Conservation (phyloP, 2,888 invertebrate genomes). For the Ophraella communa region DNA sequence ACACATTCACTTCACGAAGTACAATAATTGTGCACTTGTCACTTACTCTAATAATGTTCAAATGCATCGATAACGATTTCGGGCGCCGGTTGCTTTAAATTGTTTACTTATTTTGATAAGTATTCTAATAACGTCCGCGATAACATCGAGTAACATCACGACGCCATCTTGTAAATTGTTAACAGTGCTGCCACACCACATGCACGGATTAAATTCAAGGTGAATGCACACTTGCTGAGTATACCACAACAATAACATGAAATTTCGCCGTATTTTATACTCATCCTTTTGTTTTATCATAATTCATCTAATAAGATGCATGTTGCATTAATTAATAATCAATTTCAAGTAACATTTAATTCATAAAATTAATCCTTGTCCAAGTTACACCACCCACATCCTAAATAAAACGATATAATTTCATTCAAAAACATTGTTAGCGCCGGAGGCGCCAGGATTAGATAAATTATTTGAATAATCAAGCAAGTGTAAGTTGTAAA, state of each 20-base stretch:
- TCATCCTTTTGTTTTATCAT: background rate
- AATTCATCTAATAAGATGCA: background rate
- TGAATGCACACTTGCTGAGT: conserved; percentile 12
- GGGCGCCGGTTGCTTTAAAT: conserved; percentile 40
- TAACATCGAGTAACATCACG: conserved; percentile 50
- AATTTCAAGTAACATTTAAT: background rate
- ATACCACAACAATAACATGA: conserved; percentile 18
- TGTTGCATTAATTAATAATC: no score
- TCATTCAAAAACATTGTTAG: background rate
- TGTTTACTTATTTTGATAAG: conserved; percentile 47
- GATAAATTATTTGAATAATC: background rate
- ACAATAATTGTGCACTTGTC: conserved; percentile 35
- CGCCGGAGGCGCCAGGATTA: background rate
- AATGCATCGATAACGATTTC: conserved; percentile 42
- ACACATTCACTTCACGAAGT: conserved; percentile 43
- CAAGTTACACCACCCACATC: background rate
- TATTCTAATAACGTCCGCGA: conserved; percentile 47
- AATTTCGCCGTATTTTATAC: background rate
- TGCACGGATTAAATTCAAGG: conserved; percentile 11
- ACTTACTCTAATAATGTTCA: conserved; percentile 35
- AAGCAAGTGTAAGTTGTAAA: no score
- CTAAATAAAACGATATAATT: background rate
- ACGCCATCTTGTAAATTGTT: conserved; percentile 55
- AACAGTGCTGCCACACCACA: conserved; percentile 37
- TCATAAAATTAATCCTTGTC: background rate